Evolutionary conservation across 2,797 vertebrate species (phyloP), one percentile per base, ranked within the genome.

Genomic region (Helarctos malayanus): DNA sequence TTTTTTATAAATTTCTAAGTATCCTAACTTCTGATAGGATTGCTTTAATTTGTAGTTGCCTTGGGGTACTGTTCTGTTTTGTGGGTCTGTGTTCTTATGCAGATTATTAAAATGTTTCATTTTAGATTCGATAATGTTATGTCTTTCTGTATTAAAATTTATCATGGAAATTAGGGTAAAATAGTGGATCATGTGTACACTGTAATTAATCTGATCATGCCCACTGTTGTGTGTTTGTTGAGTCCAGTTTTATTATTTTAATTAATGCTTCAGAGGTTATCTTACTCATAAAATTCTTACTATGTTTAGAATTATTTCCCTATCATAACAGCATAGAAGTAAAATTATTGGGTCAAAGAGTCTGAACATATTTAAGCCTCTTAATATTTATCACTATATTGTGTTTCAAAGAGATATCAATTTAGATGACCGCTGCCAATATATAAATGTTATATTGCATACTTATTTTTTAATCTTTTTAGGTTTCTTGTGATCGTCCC

Each of bases 401-500:
- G 25, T 29, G 91, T 95, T 91, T 91, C 41, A 86, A 63, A 68
- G 21, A 76, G 63, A 11, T 79, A 25, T 23, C 47, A 65, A 10
- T 91, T 87, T 88, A 68, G 68, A 73, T 15, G 65, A 52, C 68
- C 27, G 32, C 21, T 54, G 52, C 15, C 23, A 89, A 69, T 59
- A 56, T 38, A 49, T 65, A 71, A 94, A 73, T 89, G 56, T 76
- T 97, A n/a, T 71, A 2, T 71, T 69, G 27, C 41, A 15, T 75
- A 76, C 73, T 93, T 69, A 63, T 49, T 97, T 91, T 88, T n/a
- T 94, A 94, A 45, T 63, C 32, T 93, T 97, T 65, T 63, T 97
- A 99, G 99, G 95, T 97, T 98, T 97, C 97, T 94, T 94, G 68
- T 89, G 97, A 98, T 10, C 54, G 21, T 71, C 71, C 94, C 5